Evolutionary conservation across 2,797 vertebrate species (phyloP), one percentile per base, ranked within the genome.

Genomic region (Acanthurus leucopareius): DNA sequence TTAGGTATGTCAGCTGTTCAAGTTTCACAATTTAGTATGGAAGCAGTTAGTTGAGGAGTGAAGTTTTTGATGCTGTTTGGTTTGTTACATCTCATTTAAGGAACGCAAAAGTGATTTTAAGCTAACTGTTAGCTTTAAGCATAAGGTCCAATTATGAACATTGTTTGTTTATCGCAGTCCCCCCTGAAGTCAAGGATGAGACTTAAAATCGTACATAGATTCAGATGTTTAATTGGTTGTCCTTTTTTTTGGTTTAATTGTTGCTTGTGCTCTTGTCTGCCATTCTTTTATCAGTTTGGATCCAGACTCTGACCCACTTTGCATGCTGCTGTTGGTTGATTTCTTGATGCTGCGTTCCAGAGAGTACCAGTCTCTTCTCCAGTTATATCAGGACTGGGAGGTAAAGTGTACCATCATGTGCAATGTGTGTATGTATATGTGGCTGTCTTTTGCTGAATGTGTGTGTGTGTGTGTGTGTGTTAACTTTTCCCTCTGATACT

Each of bases 341-440:
- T 97, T 97, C 85, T 94, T 99, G 91, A 95, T 94, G 3, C 94
- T 99, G 20, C 97, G 98, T 56, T 97, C 96, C 2, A 96, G 96
- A 73, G 96, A 97, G 69, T 98, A 98, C 35, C 77, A 92, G 53
- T 95, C 96, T 87, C 92, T 99, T 80, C 96, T 96, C 58, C 96
- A 94, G 71, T 88, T 99, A 47, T 97, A 96, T 83, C 95, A 97
- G 77, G 97, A 99, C 83, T 99, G 97, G 97, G 98, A 99, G 98
- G 98, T 99, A 90, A 94, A 94, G 52, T 66, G 13, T 52, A 14
- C 52, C 20, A 2, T 16, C 14, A 25, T n/a, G 7, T 53, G 25
- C 42, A n/a, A 32, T 74, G 20, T 57, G 17, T 82, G 11, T 44
- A 22, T n/a, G 14, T 35, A 13, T 38, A 11, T 66, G 20, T 32